These are phyloP conservation scores for Nesogale talazaci DNA, from an alignment of 2,113 vertebrate genomes.

Conservation along the genomic window DNA sequence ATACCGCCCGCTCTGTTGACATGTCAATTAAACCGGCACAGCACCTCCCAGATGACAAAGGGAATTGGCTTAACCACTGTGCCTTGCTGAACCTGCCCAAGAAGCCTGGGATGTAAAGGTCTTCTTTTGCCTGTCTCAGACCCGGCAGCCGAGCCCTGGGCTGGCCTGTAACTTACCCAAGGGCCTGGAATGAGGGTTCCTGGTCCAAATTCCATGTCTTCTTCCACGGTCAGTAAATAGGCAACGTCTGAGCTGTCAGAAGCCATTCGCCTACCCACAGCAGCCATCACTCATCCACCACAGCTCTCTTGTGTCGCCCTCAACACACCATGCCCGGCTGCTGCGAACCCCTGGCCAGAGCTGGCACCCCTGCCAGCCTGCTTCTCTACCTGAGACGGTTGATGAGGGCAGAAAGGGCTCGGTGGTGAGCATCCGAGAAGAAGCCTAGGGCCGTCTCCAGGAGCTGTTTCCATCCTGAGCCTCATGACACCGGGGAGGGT, in stretches of 20 bases:
- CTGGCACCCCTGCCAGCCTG: background rate
- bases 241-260: background rate
- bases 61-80: background rate
- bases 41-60: conserved; percentile 23
- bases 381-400: background rate
- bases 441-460: background rate
- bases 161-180: background rate
- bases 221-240: background rate
- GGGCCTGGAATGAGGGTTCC: background rate
- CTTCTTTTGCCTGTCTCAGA: background rate
- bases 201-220: background rate
- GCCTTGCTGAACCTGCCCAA: background rate
- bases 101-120: background rate
- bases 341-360: background rate
- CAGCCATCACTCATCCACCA: background rate
- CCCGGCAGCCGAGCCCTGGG: background rate
- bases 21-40: background rate
- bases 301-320: background rate
- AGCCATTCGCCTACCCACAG: background rate
- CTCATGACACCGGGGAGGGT: background rate
- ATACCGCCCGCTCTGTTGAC: background rate
- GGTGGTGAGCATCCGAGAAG: background rate
- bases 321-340: background rate
- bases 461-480: background rate
- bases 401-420: background rate